A percentile compares a stretch with the other conserved stretches of the same genome.
These are phyloP conservation scores for Dasypus novemcinctus DNA, from an alignment of 2,113 vertebrate species.

Conservation along the genomic window DNA sequence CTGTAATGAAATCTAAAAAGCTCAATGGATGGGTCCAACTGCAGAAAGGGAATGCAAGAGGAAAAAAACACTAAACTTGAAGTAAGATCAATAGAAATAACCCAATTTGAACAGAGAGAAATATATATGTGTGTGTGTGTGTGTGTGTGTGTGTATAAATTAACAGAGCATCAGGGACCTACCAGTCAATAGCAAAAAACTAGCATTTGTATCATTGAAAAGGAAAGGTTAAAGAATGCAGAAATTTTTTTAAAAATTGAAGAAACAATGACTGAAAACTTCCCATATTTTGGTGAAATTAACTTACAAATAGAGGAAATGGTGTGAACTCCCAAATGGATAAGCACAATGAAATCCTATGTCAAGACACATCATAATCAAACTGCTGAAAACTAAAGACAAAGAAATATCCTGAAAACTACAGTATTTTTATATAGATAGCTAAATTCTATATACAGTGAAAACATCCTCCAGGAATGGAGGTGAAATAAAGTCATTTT, in stretches of 20 bases:
- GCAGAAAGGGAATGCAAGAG: not conserved
- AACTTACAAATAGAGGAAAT: not conserved
- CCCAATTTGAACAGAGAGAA: not conserved
- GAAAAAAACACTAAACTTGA: not conserved
- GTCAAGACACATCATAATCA: not conserved
- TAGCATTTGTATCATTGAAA: not conserved
- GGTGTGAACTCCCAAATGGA: not conserved
- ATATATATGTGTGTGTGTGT: too few relatives aligned
- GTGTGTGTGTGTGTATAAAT: too few relatives aligned
- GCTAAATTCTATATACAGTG: not conserved
- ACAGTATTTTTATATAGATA: too few relatives aligned
- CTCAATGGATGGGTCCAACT: not conserved
- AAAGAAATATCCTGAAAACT: not conserved
- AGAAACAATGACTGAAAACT: not conserved
- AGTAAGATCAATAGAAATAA: not conserved
- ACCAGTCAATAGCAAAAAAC: not conserved
- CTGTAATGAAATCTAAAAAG: not conserved
- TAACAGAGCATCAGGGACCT: not conserved
- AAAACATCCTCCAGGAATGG: not conserved
- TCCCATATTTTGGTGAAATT: not conserved
- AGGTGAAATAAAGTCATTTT: not conserved
- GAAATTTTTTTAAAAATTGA: not conserved
- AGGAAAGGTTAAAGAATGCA: not conserved
- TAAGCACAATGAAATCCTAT: not conserved
- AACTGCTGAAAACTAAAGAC: not conserved